These are phyloP conservation scores for Pristionchus japonicus DNA, from an alignment of 2,888 invertebrate genomes.

Conservation along the genomic window DNA sequence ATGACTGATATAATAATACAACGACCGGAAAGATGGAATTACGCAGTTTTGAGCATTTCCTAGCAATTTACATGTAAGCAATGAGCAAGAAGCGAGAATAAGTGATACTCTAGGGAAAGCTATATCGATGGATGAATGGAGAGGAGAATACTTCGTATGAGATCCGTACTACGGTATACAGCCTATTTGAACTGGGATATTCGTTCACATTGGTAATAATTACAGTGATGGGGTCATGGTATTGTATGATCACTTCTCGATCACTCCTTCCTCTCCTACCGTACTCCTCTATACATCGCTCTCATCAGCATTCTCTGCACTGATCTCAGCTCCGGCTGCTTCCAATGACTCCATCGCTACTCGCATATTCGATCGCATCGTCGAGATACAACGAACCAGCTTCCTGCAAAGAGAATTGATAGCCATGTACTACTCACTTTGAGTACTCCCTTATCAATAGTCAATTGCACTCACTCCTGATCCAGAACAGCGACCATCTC, in stretches of 20 bases:
- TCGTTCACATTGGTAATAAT: background rate
- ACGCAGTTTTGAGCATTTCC: conserved; percentile 19
- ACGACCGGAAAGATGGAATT: background rate
- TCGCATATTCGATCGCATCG: conserved; percentile 64
- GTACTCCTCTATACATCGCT: conserved; percentile 35
- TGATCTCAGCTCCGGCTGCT: conserved; percentile 35
- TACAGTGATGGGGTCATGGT: background rate
- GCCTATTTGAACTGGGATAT: background rate
- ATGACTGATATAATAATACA: conserved; percentile 1
- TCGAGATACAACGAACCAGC: conserved; percentile 62
- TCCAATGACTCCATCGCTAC: conserved; percentile 66
- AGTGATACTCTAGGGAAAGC: conserved; percentile 2
- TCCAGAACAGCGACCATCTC: conserved; percentile 59
- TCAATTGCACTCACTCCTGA: conserved; percentile 55
- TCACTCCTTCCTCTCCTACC: background rate
- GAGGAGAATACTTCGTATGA: conserved; percentile 26
- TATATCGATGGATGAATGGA: background rate
- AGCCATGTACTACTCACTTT: no score
- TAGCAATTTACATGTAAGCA: conserved; percentile 15
- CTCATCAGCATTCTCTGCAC: conserved; percentile 13
- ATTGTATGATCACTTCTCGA: background rate
- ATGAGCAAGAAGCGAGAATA: background rate
- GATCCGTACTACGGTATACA: background rate
- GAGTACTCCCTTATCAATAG: background rate
- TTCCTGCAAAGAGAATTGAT: conserved; percentile 55